A percentile compares a stretch with the other conserved stretches of the same genome.
These are phyloP conservation scores for Drosophila triauraria DNA, from an alignment of 1,140 invertebrate species.

Conservation along the genomic window DNA sequence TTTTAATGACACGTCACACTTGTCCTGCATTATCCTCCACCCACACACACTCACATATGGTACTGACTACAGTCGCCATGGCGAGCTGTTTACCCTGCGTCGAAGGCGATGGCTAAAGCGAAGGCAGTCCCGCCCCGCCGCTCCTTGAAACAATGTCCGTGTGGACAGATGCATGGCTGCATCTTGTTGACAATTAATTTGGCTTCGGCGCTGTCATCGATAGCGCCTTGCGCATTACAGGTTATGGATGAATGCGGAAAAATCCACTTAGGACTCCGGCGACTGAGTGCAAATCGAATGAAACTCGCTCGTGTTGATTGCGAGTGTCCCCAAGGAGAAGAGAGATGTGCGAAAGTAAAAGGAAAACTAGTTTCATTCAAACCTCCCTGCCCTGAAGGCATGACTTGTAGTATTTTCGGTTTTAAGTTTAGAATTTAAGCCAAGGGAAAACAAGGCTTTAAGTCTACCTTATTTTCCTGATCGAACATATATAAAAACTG, in stretches of 20 bases:
- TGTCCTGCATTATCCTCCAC: conserved; percentile 45
- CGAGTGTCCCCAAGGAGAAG: conserved; percentile 10
- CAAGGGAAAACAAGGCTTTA: not conserved
- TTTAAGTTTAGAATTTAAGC: not conserved
- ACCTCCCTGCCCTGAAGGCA: not conserved
- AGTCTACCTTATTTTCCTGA: not conserved
- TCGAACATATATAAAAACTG: not conserved
- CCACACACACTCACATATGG: conserved; percentile 16
- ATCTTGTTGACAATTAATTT: conserved; percentile 81
- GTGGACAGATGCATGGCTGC: conserved; percentile 58
- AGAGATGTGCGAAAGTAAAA: conserved; percentile 1
- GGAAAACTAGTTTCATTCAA: conserved; percentile 3
- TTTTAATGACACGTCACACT: conserved; percentile 70
- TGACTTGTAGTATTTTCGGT: not conserved
- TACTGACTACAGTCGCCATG: conserved; percentile 39
- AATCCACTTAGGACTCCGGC: conserved; percentile 35
- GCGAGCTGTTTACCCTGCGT: conserved; percentile 30
- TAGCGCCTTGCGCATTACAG: conserved; percentile 58
- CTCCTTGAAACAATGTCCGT: conserved; percentile 56
- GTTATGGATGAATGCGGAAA: conserved; percentile 36
- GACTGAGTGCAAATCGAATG: conserved; percentile 39
- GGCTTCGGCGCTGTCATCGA: conserved; percentile 59
- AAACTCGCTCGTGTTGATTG: conserved; percentile 38
- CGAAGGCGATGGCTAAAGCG: not conserved
- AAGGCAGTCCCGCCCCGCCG: conserved; percentile 6